Evolutionary conservation across 2,113 vertebrate genomes (phyloP).

Genomic region (Tamias sibiricus): DNA sequence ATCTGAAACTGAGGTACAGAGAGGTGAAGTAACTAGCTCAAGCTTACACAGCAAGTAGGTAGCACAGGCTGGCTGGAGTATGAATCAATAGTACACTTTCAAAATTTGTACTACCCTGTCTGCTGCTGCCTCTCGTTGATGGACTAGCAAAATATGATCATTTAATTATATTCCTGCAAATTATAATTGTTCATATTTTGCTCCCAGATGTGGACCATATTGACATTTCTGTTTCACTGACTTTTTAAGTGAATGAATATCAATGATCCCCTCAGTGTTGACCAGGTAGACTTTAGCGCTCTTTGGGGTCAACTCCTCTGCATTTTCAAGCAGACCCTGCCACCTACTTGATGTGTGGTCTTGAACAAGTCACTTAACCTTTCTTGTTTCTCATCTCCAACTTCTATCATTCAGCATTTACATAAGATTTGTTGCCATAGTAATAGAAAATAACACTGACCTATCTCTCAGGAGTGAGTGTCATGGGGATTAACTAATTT

Average conservation of each 20-base stretch:
- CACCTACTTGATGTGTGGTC: conserved; percentile 67
- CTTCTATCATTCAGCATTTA: conserved; percentile 66
- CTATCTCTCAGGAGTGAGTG: conserved; percentile 74
- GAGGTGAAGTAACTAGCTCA: not conserved
- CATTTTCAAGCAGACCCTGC: conserved; percentile 58
- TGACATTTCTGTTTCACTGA: conserved; percentile 58
- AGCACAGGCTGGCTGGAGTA: not conserved
- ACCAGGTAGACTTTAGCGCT: conserved; percentile 22
- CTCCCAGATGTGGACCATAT: conserved; percentile 12
- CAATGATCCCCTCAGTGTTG: not conserved
- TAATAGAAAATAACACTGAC: conserved; percentile 80
- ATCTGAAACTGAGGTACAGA: conserved; percentile 16
- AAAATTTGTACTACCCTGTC: not conserved
- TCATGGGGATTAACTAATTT: conserved; percentile 78
- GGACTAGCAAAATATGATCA: not conserved
- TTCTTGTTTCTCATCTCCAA: conserved; percentile 68
- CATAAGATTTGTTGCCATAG: conserved; percentile 77
- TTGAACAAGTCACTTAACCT: conserved; percentile 79
- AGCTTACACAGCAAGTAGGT: not conserved
- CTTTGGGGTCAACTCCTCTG: conserved; percentile 26
- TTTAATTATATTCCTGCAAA: conserved; percentile 41
- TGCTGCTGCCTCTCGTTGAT: not conserved
- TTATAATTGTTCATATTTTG: conserved; percentile 62
- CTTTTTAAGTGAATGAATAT: conserved; percentile 61
- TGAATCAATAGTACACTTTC: not conserved